These are phyloP conservation scores for Lophius americanus DNA, from an alignment of 2,797 vertebrate genomes.

Conservation along the genomic window DNA sequence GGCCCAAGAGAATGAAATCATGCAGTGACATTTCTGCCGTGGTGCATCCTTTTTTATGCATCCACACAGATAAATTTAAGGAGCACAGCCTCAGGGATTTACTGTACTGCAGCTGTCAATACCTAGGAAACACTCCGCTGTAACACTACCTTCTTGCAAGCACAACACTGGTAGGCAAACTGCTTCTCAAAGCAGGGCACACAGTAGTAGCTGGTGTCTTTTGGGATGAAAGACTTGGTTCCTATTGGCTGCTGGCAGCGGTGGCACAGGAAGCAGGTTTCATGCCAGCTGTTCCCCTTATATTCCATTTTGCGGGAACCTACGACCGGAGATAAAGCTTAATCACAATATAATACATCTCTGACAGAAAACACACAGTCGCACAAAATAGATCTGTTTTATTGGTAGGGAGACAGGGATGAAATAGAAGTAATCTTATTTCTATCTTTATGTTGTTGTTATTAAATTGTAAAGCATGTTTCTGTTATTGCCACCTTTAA, in stretches of 20 bases:
- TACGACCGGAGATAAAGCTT: slow-evolving; percentile 72
- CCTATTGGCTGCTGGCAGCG: slow-evolving; percentile 93
- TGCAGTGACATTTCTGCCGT: not conserved
- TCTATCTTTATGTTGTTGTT: not conserved
- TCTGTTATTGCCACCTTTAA: not conserved
- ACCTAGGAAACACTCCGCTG: slow-evolving; percentile 20
- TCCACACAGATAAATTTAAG: slow-evolving; percentile 21
- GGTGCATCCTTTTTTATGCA: slow-evolving; percentile 4
- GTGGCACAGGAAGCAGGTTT: slow-evolving; percentile 96
- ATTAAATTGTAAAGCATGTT: not conserved
- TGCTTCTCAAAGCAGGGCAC: slow-evolving; percentile 94
- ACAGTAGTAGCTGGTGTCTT: slow-evolving; percentile 91
- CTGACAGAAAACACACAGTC: slow-evolving; percentile 41
- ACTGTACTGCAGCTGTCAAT: slow-evolving; percentile 32
- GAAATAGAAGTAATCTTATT: slow-evolving; percentile 31
- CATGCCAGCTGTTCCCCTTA: slow-evolving; percentile 96
- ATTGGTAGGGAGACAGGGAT: slow-evolving; percentile 29
- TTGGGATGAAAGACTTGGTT: slow-evolving; percentile 94
- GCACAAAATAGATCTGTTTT: slow-evolving; percentile 46
- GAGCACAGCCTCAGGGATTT: slow-evolving; percentile 36
- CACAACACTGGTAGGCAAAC: slow-evolving; percentile 92
- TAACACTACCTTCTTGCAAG: slow-evolving; percentile 92
- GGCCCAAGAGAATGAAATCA: slow-evolving; percentile 6
- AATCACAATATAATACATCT: slow-evolving; percentile 69
- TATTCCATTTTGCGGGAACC: slow-evolving; percentile 99